These are phyloP conservation scores for Melinaea menophilus DNA, from an alignment of 2,888 invertebrate species.

Conservation along the genomic window DNA sequence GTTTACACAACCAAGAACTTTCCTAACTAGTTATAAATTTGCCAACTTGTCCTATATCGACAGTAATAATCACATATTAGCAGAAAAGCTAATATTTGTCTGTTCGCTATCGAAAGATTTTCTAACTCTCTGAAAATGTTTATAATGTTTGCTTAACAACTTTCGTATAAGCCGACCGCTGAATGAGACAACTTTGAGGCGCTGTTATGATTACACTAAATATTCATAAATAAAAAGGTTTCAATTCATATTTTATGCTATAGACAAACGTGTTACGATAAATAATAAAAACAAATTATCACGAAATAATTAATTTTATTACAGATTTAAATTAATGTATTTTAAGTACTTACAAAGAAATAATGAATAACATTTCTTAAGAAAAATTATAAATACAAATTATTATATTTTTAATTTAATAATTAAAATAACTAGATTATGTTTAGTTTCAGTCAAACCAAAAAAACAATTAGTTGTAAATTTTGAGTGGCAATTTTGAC, in stretches of 20 bases:
- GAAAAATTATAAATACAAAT: no score
- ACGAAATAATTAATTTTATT: no score
- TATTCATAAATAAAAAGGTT: conserved; percentile 9
- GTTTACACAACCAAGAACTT: conserved; percentile 11
- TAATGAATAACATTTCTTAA: no score
- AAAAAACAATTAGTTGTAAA: no score
- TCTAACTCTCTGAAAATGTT: conserved; percentile 24
- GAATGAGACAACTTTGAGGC: conserved; percentile 29
- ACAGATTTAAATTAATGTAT: no score
- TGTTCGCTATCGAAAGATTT: conserved; percentile 21
- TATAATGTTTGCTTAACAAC: conserved; percentile 24
- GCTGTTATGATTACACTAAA: conserved; percentile 8
- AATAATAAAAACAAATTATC: no score
- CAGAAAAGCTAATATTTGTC: conserved; percentile 25
- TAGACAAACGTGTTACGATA: background rate
- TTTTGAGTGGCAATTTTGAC: no score
- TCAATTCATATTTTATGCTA: background rate
- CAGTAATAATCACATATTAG: conserved; percentile 24
- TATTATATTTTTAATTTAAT: no score
- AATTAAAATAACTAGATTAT: no score
- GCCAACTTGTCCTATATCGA: conserved; percentile 18
- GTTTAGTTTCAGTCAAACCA: no score
- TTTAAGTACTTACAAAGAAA: no score
- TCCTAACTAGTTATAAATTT: conserved; percentile 16
- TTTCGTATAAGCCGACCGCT: conserved; percentile 29